Percentiles rank a stretch among this genome's conserved stretches.
These are phyloP conservation scores for Epinotia ramella DNA, from an alignment of 2,888 invertebrate genomes.

Conservation along the genomic window DNA sequence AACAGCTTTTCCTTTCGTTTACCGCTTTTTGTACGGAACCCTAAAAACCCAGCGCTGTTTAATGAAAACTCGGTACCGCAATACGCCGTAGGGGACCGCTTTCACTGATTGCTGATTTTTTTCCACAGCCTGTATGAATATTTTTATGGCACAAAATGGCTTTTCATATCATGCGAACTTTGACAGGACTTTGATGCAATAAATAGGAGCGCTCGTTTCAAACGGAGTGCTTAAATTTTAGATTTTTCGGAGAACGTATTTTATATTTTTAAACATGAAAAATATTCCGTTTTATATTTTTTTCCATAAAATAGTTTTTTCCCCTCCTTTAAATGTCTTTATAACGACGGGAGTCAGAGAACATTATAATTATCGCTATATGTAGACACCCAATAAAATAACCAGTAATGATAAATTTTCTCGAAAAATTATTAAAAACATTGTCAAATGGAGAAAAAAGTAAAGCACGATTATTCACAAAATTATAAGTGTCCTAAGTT, in stretches of 20 bases:
- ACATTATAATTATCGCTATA: no score
- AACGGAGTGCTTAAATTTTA: constrained; percentile 6
- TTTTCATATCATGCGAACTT: constrained; percentile 53
- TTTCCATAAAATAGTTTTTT: no score
- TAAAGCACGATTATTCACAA: no score
- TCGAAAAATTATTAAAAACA: no score
- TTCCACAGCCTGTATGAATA: constrained; percentile 75
- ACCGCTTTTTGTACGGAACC: constrained; percentile 25
- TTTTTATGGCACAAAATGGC: constrained; percentile 64
- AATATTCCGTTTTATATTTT: no score
- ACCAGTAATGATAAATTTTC: no score
- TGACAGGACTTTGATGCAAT: constrained; percentile 54
- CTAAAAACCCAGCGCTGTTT: constrained; percentile 66
- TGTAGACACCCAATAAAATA: no score
- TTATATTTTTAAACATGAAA: no score
- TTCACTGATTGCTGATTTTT: constrained; percentile 78
- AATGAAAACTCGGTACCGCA: constrained; percentile 82
- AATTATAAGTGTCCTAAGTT: no score
- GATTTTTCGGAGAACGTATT: not conserved
- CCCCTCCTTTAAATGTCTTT: no score
- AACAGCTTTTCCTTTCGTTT: constrained; percentile 35
- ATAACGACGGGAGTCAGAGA: no score
- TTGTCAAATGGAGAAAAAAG: no score
- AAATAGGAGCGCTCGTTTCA: constrained; percentile 14
- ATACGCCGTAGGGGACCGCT: constrained; percentile 78